Percentiles rank a stretch among this genome's conserved stretches.
These are phyloP conservation scores for Megalopta genalis DNA, from an alignment of 1,140 invertebrate species.

Conservation along the genomic window DNA sequence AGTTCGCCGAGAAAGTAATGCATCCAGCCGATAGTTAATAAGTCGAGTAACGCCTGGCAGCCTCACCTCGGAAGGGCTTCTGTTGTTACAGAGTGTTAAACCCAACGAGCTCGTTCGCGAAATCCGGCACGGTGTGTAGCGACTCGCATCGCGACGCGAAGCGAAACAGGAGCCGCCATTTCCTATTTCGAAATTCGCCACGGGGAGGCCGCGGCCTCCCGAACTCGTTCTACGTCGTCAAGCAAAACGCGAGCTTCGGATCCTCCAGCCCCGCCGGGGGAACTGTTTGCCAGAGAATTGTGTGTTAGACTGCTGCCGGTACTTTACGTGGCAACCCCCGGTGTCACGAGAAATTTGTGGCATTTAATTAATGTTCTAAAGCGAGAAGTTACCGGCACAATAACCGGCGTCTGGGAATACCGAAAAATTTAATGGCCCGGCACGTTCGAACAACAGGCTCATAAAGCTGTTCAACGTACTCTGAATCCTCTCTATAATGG, in stretches of 20 bases:
- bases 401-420: background rate
- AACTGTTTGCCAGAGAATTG: slow-evolving; percentile 5
- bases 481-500: too few relatives aligned
- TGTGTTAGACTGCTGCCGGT: background rate
- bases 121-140: background rate
- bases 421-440: background rate
- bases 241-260: background rate
- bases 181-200: slow-evolving; percentile 18
- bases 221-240: background rate
- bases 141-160: background rate
- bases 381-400: background rate
- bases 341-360: background rate
- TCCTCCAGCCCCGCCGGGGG: background rate
- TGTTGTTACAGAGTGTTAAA: slow-evolving; percentile 4
- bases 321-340: background rate
- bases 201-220: background rate
- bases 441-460: too few relatives aligned
- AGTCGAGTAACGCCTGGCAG: too few relatives aligned
- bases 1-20: too few relatives aligned
- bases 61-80: slow-evolving; percentile 6
- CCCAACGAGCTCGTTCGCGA: slow-evolving; percentile 18
- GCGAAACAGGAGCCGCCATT: too few relatives aligned
- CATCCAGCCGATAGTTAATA: background rate
- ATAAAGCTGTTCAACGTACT: too few relatives aligned
- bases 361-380: slow-evolving; percentile 4